phyloP scores from a whole-genome alignment of 2,113 vertebrate genomes.

The Oryzias javanicus region DNA sequence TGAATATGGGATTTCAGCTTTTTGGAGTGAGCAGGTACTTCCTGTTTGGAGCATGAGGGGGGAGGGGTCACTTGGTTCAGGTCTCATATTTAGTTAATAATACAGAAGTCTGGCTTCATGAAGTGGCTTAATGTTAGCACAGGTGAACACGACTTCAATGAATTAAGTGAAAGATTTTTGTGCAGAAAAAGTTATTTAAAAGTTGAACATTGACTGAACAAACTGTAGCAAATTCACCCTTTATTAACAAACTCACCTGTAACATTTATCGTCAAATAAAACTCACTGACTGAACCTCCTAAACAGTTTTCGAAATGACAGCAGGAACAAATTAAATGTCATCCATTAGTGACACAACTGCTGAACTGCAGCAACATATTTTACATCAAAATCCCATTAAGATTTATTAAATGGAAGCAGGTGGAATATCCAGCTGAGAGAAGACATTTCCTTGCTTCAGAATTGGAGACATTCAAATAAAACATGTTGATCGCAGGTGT shows the following conservation, averaged over 20 bases:
- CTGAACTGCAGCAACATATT: constrained; percentile 19
- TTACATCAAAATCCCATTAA: constrained; percentile 16
- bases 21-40: too few species aligned
- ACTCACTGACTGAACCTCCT: constrained; percentile 2
- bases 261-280: background rate
- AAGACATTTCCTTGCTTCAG: too few species aligned
- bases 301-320: constrained; percentile 10
- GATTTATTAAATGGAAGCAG: background rate
- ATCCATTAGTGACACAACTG: constrained; percentile 48
- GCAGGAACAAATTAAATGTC: constrained; percentile 14
- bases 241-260: background rate
- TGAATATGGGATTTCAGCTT: too few species aligned
- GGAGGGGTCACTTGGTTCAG: too few species aligned
- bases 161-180: too few species aligned
- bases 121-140: too few species aligned
- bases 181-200: too few species aligned
- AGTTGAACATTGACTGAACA: background rate
- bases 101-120: too few species aligned
- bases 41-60: too few species aligned
- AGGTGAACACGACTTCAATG: too few species aligned
- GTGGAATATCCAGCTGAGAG: constrained; percentile 3
- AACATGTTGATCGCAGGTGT: background rate
- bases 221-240: background rate
- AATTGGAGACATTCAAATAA: constrained; percentile 4
- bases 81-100: too few species aligned